Percentiles rank a stretch among this genome's conserved stretches.
Conservation (phyloP, 2,113 vertebrate species). For the Colossoma macropomum region DNA sequence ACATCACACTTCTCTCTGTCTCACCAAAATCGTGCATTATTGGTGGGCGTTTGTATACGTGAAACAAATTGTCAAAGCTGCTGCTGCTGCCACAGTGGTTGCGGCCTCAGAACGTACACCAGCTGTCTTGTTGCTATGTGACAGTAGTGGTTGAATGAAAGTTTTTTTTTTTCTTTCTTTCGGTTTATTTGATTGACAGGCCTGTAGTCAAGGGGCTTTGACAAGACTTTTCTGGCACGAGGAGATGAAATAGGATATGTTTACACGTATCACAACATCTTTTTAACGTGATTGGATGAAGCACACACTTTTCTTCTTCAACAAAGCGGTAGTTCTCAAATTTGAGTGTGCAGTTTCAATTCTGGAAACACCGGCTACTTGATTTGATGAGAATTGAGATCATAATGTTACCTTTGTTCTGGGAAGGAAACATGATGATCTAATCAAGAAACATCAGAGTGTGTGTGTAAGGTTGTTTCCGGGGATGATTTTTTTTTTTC, state of each 20-base stretch:
- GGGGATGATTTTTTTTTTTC: conserved; percentile 19
- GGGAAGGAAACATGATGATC: conserved; percentile 23
- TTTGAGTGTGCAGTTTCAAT: background rate
- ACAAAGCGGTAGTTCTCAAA: background rate
- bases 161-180: conserved; percentile 15
- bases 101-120: conserved; percentile 20
- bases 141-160: conserved; percentile 16
- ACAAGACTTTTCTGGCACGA: conserved; percentile 11
- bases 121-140: conserved; percentile 35
- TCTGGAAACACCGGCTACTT: conserved; percentile 2
- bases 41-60: background rate
- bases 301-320: background rate
- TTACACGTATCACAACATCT: conserved; percentile 34
- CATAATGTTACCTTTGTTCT: conserved; percentile 33
- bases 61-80: conserved; percentile 21
- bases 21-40: background rate
- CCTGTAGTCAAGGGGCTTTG: conserved; percentile 21
- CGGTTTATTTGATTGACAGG: conserved; percentile 41
- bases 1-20: background rate
- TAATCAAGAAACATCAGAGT: conserved; percentile 24
- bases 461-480: conserved; percentile 12
- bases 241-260: conserved; percentile 42
- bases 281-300: conserved; percentile 10
- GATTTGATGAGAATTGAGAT: conserved; percentile 27
- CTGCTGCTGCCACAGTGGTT: conserved; percentile 3